Percentiles rank a stretch among this genome's conserved stretches.
phyloP scores from a whole-genome alignment of 2,888 invertebrate species.

The Gymnocheta viridis region DNA sequence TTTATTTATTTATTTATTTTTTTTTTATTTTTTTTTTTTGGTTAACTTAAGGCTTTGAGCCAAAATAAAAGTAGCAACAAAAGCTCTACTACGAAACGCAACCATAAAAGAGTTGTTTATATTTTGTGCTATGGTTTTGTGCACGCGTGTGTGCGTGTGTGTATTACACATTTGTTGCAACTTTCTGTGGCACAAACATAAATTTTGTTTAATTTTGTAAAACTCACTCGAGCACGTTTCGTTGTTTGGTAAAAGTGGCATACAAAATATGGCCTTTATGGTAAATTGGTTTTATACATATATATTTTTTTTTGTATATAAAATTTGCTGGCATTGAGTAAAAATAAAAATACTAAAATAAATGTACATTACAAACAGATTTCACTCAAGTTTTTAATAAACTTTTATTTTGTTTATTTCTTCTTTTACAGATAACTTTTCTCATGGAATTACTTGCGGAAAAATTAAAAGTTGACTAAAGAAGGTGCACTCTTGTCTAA shows the following conservation, averaged over 20 bases:
- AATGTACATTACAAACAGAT: slow-evolving; percentile 44
- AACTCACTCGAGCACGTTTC: slow-evolving; percentile 72
- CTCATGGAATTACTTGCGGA: slow-evolving; percentile 8
- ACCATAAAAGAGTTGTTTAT: slow-evolving; percentile 36
- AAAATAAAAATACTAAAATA: slow-evolving; percentile 33
- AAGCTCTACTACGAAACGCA: not conserved
- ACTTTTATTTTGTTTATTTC: slow-evolving; percentile 44
- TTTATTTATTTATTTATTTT: not conserved
- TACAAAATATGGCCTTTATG: slow-evolving; percentile 58
- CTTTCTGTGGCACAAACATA: slow-evolving; percentile 67
- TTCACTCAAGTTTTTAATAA: slow-evolving; percentile 50
- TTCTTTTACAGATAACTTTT: slow-evolving; percentile 46
- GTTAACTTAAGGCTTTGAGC: slow-evolving; percentile 48
- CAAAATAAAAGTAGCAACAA: slow-evolving; percentile 51
- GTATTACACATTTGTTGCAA: slow-evolving; percentile 37
- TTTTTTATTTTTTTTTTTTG: slow-evolving; percentile 34
- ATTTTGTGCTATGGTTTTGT: slow-evolving; percentile 2
- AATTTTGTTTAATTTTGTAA: slow-evolving; percentile 75
- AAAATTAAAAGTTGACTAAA: not conserved
- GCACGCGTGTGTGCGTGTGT: not conserved
- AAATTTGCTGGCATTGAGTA: not conserved
- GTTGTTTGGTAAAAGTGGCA: slow-evolving; percentile 62
- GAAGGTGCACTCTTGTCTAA: slow-evolving; percentile 9
- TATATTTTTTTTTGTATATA: slow-evolving; percentile 1
- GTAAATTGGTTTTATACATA: slow-evolving; percentile 31